A percentile compares a stretch with the other conserved stretches of the same genome.
phyloP scores from a whole-genome alignment of 2,888 invertebrate species.

The Andrena bucephala region DNA sequence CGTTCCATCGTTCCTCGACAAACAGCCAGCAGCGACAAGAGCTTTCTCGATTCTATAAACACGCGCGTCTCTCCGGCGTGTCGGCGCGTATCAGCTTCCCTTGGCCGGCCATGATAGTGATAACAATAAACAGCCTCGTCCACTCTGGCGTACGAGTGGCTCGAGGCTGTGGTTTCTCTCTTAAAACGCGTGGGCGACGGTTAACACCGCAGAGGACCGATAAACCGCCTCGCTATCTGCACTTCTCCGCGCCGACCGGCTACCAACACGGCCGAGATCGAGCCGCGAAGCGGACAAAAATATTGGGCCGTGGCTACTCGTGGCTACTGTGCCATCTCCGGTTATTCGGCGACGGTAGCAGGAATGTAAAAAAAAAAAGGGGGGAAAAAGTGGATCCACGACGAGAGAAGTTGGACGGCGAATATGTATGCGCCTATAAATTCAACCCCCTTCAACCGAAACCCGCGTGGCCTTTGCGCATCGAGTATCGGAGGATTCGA shows the following conservation, averaged over 20 bases:
- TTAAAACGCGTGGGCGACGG: conserved; percentile 79
- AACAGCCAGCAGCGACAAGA: conserved; percentile 13
- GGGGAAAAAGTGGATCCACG: no score
- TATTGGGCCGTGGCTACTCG: conserved; percentile 50
- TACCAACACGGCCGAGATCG: conserved; percentile 66
- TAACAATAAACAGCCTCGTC: conserved; percentile 77
- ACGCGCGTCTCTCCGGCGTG: conserved; percentile 41
- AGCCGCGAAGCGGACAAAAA: conserved; percentile 51
- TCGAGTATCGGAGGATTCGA: no score
- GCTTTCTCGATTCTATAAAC: conserved; percentile 39
- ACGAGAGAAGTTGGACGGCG: no score
- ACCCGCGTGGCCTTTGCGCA: no score
- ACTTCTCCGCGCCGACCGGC: conserved; percentile 75
- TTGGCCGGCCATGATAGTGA: conserved; percentile 78
- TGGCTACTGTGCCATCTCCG: conserved; percentile 63
- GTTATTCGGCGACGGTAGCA: conserved; percentile 18
- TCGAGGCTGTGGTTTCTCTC: conserved; percentile 60
- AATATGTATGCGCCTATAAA: no score
- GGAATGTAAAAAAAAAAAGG: background rate
- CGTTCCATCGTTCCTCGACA: background rate
- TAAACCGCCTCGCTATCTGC: conserved; percentile 79
- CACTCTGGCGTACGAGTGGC: conserved; percentile 45
- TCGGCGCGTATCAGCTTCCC: conserved; percentile 77
- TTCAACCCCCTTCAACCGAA: no score
- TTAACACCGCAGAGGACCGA: conserved; percentile 78